Evolutionary conservation across 2,113 vertebrate species (phyloP).

Genomic region (Nothoprocta perdicaria): DNA sequence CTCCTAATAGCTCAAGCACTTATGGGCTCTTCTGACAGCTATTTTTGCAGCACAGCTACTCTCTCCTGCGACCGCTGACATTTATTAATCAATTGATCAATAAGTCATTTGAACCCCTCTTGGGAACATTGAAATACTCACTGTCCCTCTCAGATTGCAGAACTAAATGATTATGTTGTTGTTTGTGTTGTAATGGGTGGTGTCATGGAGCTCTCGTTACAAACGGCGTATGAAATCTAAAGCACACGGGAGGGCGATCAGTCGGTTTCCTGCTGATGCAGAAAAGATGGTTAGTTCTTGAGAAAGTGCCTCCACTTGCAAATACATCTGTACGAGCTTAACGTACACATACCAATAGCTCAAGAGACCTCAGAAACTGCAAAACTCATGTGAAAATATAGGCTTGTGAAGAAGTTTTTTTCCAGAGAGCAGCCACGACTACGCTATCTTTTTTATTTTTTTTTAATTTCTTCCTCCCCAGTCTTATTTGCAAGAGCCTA

Average conservation of each 20-base stretch:
- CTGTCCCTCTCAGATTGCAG: slow-evolving; percentile 79
- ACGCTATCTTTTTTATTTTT: background rate
- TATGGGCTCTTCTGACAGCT: slow-evolving; percentile 55
- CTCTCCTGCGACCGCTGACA: slow-evolving; percentile 72
- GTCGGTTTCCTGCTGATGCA: slow-evolving; percentile 42
- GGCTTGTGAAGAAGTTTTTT: background rate
- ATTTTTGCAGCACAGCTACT: slow-evolving; percentile 67
- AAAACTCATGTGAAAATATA: background rate
- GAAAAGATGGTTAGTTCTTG: slow-evolving; percentile 34
- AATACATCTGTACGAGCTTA: background rate
- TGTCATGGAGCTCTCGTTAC: slow-evolving; percentile 81
- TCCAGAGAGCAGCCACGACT: fast-evolving
- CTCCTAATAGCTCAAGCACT: slow-evolving; percentile 60
- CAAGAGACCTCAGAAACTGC: background rate
- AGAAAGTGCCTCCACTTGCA: background rate
- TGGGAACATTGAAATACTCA: slow-evolving; percentile 79
- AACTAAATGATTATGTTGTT: slow-evolving; percentile 88
- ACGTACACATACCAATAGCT: background rate
- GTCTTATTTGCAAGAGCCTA: background rate
- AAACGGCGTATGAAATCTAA: slow-evolving; percentile 72
- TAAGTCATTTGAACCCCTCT: slow-evolving; percentile 82
- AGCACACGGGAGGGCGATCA: slow-evolving; percentile 76
- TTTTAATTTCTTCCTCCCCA: background rate
- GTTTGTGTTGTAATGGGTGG: slow-evolving; percentile 85
- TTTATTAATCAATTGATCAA: slow-evolving; percentile 86